Percentiles rank a stretch among this genome's conserved stretches.
phyloP scores from a whole-genome alignment of 1,140 invertebrate species.

The Mactra quadrangularis region DNA sequence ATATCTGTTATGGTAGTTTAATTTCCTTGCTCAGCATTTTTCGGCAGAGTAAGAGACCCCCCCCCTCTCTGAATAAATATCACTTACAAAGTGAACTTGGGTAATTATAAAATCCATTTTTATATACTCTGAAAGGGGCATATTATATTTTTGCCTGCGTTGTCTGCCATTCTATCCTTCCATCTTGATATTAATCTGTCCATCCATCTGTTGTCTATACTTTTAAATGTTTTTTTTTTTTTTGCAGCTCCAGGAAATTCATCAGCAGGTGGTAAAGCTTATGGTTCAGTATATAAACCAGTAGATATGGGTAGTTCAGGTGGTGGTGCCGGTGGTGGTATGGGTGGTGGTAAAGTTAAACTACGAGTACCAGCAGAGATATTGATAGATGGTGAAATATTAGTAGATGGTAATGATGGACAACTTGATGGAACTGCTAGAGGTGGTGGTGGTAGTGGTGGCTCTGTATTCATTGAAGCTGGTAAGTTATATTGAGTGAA shows the following conservation, averaged over 20 bases:
- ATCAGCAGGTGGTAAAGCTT: conserved; percentile 59
- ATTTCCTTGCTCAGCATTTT: no score
- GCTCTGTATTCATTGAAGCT: conserved; percentile 68
- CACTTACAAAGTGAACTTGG: no score
- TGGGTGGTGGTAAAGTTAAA: conserved; percentile 66
- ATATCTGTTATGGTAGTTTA: no score
- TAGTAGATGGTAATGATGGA: conserved; percentile 66
- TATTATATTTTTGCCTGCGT: no score
- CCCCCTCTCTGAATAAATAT: no score
- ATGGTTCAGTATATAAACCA: conserved; percentile 70
- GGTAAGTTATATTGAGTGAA: conserved; percentile 48
- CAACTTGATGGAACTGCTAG: conserved; percentile 6
- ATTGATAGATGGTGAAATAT: conserved; percentile 68
- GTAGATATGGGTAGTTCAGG: conserved; percentile 38
- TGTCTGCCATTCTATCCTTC: no score
- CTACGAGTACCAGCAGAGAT: conserved; percentile 67
- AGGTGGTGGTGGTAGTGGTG: conserved; percentile 75
- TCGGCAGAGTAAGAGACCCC: no score
- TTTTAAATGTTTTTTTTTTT: background rate
- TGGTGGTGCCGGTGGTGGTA: conserved; percentile 61
- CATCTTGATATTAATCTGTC: no score
- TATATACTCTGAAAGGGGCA: no score
- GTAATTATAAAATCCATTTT: no score
- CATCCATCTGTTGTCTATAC: no score
- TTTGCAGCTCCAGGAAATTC: conserved; percentile 25